A percentile compares a stretch with the other conserved stretches of the same genome.
Evolutionary conservation across 2,113 vertebrate genomes (phyloP).

Genomic region (Cheilinus undulatus): DNA sequence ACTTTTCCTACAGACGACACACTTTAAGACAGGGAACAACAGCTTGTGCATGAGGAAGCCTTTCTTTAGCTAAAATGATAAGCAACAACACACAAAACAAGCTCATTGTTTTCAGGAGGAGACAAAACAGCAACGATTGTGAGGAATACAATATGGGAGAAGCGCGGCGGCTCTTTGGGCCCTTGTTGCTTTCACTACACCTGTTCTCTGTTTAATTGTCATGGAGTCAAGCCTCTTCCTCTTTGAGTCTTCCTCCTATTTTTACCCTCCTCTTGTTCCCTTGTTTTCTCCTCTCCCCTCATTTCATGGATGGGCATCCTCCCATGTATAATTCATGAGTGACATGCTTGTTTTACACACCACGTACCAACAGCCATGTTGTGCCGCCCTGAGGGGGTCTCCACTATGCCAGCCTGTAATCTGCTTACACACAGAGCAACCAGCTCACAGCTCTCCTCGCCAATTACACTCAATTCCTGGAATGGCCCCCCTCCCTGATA

Average conservation of each 20-base stretch:
- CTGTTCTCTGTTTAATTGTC: constrained; percentile 69
- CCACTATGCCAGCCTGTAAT: constrained; percentile 73
- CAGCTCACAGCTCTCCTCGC: constrained; percentile 66
- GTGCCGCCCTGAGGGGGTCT: constrained; percentile 68
- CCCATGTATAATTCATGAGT: constrained; percentile 78
- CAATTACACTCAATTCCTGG: constrained; percentile 75
- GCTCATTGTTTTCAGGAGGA: constrained; percentile 51
- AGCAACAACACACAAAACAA: constrained; percentile 52
- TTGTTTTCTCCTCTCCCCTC: constrained; percentile 56
- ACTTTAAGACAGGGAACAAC: constrained; percentile 61
- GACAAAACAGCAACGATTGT: constrained; percentile 44
- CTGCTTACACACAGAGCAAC: constrained; percentile 73
- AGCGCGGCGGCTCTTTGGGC: constrained; percentile 9
- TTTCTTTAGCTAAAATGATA: constrained; percentile 56
- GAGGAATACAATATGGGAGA: constrained; percentile 56
- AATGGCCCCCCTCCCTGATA: constrained; percentile 65
- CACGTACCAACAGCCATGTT: constrained; percentile 74
- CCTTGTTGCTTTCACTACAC: constrained; percentile 41
- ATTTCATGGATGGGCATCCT: constrained; percentile 68
- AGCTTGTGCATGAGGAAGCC: constrained; percentile 37
- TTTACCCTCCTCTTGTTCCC: constrained; percentile 33
- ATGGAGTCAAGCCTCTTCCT: constrained; percentile 16
- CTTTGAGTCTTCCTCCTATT: constrained; percentile 37
- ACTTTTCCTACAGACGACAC: constrained; percentile 60
- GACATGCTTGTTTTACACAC: constrained; percentile 78